A percentile compares a stretch with the other conserved stretches of the same genome.
Evolutionary conservation across 2,797 vertebrate species (phyloP).

Genomic region (Poliocrania exsul): DNA sequence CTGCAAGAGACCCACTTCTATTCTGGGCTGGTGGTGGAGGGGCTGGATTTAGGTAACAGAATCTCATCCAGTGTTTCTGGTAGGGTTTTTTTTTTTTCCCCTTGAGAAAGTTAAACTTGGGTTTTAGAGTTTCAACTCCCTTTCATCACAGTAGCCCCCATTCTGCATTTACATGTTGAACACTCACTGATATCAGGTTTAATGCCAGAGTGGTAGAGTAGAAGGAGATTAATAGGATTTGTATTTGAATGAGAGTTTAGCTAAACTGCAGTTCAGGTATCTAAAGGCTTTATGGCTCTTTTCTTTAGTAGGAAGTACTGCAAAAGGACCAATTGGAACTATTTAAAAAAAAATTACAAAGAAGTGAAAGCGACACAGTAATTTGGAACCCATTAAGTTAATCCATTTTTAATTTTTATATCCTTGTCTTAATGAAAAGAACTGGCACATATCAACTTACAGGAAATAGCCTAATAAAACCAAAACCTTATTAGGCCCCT

Average conservation of each 20-base stretch:
- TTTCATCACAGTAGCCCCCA: not conserved
- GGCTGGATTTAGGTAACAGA: not conserved
- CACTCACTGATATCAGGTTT: not conserved
- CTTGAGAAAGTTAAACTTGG: not conserved
- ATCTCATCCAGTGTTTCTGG: not conserved
- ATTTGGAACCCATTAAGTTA: conserved; percentile 63
- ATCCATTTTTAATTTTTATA: conserved; percentile 70
- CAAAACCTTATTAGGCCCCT: conserved; percentile 59
- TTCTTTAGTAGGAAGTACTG: not conserved
- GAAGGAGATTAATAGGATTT: not conserved
- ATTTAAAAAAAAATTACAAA: not conserved
- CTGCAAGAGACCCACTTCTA: not conserved
- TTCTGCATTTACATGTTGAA: not conserved
- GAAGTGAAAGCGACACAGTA: not conserved
- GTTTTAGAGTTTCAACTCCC: not conserved
- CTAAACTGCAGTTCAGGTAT: not conserved
- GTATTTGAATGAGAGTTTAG: not conserved
- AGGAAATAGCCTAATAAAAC: conserved; percentile 68
- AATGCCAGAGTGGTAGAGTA: not conserved
- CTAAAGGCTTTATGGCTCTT: not conserved
- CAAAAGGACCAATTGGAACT: not conserved
- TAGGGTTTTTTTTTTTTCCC: too few relatives aligned
- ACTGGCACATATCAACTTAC: conserved; percentile 49
- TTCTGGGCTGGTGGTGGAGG: not conserved
- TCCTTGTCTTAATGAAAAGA: conserved; percentile 62